phyloP scores from a whole-genome alignment of 2,113 vertebrate species.

The Dissostichus mawsoni region DNA sequence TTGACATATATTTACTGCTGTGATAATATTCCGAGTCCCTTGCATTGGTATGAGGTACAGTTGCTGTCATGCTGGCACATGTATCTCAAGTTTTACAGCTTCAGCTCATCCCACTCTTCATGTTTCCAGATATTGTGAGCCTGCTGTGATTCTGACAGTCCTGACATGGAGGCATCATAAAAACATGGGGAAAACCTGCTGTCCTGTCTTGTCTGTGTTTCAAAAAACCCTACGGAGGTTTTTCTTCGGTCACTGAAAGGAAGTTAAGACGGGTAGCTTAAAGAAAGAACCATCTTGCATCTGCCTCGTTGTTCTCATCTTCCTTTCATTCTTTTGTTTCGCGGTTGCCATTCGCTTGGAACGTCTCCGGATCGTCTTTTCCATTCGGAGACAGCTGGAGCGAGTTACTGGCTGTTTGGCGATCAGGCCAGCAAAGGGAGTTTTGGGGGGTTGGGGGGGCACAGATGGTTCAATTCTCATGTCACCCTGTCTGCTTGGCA shows the following conservation, averaged over 20 bases:
- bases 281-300: slow-evolving; percentile 51
- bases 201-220: slow-evolving; percentile 18
- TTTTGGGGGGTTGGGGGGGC: slow-evolving; percentile 31
- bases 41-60: neutral
- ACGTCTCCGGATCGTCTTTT: slow-evolving; percentile 68
- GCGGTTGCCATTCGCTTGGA: slow-evolving; percentile 56
- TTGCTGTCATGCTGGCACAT: slow-evolving; percentile 32
- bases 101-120: slow-evolving; percentile 18
- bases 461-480: slow-evolving; percentile 80
- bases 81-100: slow-evolving; percentile 16
- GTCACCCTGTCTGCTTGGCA: slow-evolving; percentile 79
- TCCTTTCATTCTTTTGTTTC: slow-evolving; percentile 58
- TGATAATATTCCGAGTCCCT: slow-evolving; percentile 17
- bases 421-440: slow-evolving; percentile 23
- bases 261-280: slow-evolving; percentile 34
- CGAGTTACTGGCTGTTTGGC: slow-evolving; percentile 66
- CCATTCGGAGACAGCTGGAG: slow-evolving; percentile 75
- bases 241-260: slow-evolving; percentile 30
- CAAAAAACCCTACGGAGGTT: slow-evolving; percentile 11
- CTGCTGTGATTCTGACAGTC: slow-evolving; percentile 62
- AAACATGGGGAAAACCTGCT: slow-evolving; percentile 45
- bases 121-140: slow-evolving; percentile 14
- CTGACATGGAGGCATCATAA: slow-evolving; percentile 24
- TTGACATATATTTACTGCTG: no score
- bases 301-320: slow-evolving; percentile 47